Evolutionary conservation across 2,888 invertebrate species (phyloP), one percentile per base, ranked within the genome.

Genomic region (Azorinus chamasolen): DNA sequence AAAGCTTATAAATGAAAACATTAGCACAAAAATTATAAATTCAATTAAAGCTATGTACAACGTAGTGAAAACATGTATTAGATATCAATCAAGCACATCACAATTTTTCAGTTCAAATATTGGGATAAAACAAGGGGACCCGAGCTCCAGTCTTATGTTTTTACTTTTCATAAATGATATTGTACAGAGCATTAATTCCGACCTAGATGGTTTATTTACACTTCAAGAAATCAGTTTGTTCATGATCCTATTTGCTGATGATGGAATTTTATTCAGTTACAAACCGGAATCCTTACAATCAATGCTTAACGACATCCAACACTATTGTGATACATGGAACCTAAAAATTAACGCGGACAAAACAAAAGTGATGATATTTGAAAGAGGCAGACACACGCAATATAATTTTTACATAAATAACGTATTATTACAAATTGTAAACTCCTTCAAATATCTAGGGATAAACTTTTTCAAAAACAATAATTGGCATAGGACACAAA

Each of bases 121-220:
- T 18, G 69, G 68, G 16, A 50, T 58, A 45, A 69, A 74, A 58
- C 74, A 74, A 41, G 68, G 74, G 14, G 69, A 69, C 27, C 68
- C 62, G 4, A 62, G 58, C n/a, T 62, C 61, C 16, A 62, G 48
- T 16, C 25, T 61, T 14, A 18, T 62, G n/a, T 68, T 53, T 53
- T 27, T 63, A n/a, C 39, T 69, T 27, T 69, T 64, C 46, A 39
- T 68, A 22, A 73, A 73, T 27, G 65, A 73, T 39, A 54, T 53
- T 43, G 3, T 53, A 16, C 8, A 46, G 10, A 66, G 63, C 45
- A 50, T 69, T 20, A 57, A 74, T 24, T 4, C 14, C n/a, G 32
- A 69, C 27, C 27, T 68, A 20, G 51, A 68, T 22, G 62, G 58
- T 5, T 39, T 69, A 16, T 50, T 66, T 14, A 46, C n/a, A 2